These are phyloP conservation scores for Eupelmus urozonus DNA, from an alignment of 2,888 invertebrate genomes.

Conservation along the genomic window DNA sequence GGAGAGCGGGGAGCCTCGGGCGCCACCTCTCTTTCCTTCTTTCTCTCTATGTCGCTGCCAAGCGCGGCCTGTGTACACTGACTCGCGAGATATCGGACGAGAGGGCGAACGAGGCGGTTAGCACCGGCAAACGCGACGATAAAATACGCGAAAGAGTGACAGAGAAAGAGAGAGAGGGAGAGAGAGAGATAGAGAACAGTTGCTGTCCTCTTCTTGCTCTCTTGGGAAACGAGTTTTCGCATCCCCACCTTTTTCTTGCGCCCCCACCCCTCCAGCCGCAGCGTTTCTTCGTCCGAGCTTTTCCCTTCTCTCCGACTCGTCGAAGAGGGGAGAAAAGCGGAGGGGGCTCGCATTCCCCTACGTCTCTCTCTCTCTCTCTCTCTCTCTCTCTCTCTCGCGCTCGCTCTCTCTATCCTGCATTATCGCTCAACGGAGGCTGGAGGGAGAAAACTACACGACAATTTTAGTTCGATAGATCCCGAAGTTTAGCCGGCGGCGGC, in stretches of 20 bases:
- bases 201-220: slow-evolving; percentile 62
- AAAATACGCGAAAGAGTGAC: slow-evolving; percentile 72
- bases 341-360: too few species aligned
- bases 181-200: too few species aligned
- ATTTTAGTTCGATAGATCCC: slow-evolving; percentile 77
- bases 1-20: slow-evolving; percentile 61
- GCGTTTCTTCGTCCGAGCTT: slow-evolving; percentile 66
- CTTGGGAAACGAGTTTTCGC: slow-evolving; percentile 46
- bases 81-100: slow-evolving; percentile 61
- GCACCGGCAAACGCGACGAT: slow-evolving; percentile 75
- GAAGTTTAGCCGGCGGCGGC: slow-evolving; percentile 75
- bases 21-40: slow-evolving; percentile 69
- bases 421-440: slow-evolving; percentile 36
- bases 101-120: slow-evolving; percentile 71
- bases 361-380: slow-evolving; percentile 26
- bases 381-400: slow-evolving; percentile 17
- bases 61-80: slow-evolving; percentile 27
- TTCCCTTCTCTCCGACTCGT: slow-evolving; percentile 66
- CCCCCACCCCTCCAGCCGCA: slow-evolving; percentile 57
- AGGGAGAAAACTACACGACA: slow-evolving; percentile 74
- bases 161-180: slow-evolving; percentile 63
- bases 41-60: slow-evolving; percentile 51
- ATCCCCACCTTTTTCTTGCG: slow-evolving; percentile 58
- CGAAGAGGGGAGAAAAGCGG: slow-evolving; percentile 56
- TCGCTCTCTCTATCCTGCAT: slow-evolving; percentile 53